Evolutionary conservation across 2,888 invertebrate species (phyloP), one percentile per base, ranked within the genome.

Genomic region (Tetrapedia diversipes): DNA sequence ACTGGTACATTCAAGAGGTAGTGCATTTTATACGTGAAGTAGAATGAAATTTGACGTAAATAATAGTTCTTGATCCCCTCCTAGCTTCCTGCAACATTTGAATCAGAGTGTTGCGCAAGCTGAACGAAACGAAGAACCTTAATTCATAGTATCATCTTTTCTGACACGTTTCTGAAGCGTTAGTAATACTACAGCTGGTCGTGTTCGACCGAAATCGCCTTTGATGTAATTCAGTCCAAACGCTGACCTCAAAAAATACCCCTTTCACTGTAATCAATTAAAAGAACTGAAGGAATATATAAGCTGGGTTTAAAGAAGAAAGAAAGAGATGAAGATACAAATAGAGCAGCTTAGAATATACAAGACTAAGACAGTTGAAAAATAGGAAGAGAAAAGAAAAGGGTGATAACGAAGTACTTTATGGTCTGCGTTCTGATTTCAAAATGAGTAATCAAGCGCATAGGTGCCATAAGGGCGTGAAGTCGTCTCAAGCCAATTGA

Each of bases 91-190:
- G 45, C 45, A 24, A 61, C 45, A 47, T 69, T 69, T 54, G 60
- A 47, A 47, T 69, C 54, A 16, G 2, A 10, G 32, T 39, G 34
- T 72, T 72, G 39, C 72, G 54, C 69, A 72, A 72, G 37, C 51
- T 0, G 29, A 37, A 34, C 41, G 27, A n/a, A n/a, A n/a, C 59
- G 51, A 24, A 37, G 56, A 69, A 72, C 47, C 45, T 45, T 69
- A 61, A 61, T 24, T 72, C 70, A 32, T 45, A 54, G 16, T n/a
- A n/a, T n/a, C 37, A 63, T 69, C 34, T 45, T 37, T 69, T 39
- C 19, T 29, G 14, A 24, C 16, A 29, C 19, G n/a, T n/a, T n/a
- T n/a, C n/a, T n/a, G n/a, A n/a, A 39, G 11, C 16, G 39, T 19
- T 57, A 19, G 0, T 24, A 43, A 57, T 51, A n/a, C n/a, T n/a